These are phyloP conservation scores for Ceyx cyanopectus DNA, from an alignment of 2,113 vertebrate species.

Conservation along the genomic window DNA sequence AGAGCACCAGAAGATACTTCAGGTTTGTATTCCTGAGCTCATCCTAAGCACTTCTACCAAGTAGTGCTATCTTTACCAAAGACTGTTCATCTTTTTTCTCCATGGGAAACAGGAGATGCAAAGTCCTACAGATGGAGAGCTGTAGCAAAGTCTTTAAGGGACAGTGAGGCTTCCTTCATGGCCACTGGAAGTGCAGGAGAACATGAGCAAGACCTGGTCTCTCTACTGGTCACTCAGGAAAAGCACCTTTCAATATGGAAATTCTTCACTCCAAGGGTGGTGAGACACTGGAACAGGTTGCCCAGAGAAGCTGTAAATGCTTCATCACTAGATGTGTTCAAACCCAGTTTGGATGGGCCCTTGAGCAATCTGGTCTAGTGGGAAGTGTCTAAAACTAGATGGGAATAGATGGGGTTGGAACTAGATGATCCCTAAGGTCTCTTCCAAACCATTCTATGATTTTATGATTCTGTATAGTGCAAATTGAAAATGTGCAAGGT, in stretches of 20 bases:
- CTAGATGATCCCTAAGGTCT: too few species aligned
- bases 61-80: background rate
- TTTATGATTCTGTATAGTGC: accelerated
- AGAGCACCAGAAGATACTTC: background rate
- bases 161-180: background rate
- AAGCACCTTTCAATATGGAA: background rate
- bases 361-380: too few species aligned
- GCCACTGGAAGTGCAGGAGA: background rate
- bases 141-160: background rate
- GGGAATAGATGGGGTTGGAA: too few species aligned
- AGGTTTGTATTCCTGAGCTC: background rate
- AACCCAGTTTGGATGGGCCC: too few species aligned
- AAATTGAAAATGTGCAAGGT: accelerated
- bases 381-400: too few species aligned
- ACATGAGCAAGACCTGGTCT: background rate
- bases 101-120: background rate
- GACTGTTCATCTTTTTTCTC: background rate
- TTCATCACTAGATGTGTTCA: too few species aligned
- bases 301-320: too few species aligned
- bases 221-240: background rate
- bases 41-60: background rate
- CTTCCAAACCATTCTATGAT: too few species aligned
- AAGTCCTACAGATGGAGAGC: background rate
- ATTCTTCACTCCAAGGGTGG: too few species aligned
- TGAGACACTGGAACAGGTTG: too few species aligned